A percentile compares a stretch with the other conserved stretches of the same genome.
Conservation (phyloP, 2,113 vertebrate species). For the Ploceus nigricollis region DNA sequence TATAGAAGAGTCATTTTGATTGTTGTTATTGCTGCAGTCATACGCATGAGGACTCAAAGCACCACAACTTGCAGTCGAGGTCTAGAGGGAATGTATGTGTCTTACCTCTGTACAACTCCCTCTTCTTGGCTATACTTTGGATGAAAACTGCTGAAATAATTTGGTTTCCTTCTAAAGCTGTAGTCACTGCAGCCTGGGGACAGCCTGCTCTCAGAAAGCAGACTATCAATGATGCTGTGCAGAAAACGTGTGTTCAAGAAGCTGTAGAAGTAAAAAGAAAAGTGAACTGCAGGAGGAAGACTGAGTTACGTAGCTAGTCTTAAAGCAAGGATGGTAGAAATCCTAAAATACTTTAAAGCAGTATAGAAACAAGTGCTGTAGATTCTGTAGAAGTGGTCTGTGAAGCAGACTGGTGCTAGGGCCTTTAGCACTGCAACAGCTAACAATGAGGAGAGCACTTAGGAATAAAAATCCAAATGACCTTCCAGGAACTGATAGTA, state of each 20-base stretch:
- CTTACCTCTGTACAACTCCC: neutral
- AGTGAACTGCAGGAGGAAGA: neutral
- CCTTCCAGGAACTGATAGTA: neutral
- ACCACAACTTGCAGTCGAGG: neutral
- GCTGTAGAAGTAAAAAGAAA: neutral
- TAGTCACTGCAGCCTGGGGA: neutral
- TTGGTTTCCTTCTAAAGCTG: neutral
- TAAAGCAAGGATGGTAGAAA: neutral
- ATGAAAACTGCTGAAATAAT: neutral
- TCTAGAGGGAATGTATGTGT: neutral
- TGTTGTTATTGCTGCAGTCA: neutral
- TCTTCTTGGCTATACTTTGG: neutral
- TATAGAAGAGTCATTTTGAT: neutral
- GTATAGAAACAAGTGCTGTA: neutral
- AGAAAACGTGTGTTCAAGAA: neutral
- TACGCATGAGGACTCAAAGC: neutral
- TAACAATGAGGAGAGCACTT: neutral
- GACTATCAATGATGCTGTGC: neutral
- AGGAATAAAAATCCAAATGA: neutral
- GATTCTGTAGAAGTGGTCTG: neutral
- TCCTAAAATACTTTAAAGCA: neutral
- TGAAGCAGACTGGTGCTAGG: neutral
- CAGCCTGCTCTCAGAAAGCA: neutral
- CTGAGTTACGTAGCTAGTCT: neutral
- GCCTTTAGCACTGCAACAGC: neutral